Evolutionary conservation across 2,888 invertebrate species (phyloP).

Genomic region (Hartigia nigra): DNA sequence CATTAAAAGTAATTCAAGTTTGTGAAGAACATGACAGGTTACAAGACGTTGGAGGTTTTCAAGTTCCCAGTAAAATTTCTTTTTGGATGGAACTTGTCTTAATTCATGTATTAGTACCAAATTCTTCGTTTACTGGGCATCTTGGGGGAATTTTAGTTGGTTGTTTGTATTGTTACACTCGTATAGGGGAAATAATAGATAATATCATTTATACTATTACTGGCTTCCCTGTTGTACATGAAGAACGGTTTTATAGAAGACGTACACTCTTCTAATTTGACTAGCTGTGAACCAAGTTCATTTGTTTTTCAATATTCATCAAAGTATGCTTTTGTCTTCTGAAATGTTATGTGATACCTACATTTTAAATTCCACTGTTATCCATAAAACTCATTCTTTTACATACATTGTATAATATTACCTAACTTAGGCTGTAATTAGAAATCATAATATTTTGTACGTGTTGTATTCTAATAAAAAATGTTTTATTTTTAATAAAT

Average conservation of each 20-base stretch:
- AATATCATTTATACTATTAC: constrained; percentile 54
- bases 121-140: constrained; percentile 74
- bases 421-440: background rate
- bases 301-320: background rate
- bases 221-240: constrained; percentile 59
- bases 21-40: constrained; percentile 59
- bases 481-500: background rate
- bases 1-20: constrained; percentile 70
- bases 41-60: constrained; percentile 58
- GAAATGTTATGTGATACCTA: background rate
- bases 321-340: background rate
- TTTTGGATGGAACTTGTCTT: constrained; percentile 73
- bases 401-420: background rate
- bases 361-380: background rate
- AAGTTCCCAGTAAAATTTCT: constrained; percentile 68
- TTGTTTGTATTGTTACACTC: constrained; percentile 68
- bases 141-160: constrained; percentile 74
- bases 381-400: background rate
- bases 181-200: constrained; percentile 62
- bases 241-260: constrained; percentile 57
- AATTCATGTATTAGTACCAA: constrained; percentile 73
- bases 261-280: constrained; percentile 24
- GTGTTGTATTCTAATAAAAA: background rate
- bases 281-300: background rate
- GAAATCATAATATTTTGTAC: background rate